Base-by-base conservation (phyloP, 2,888 invertebrate genomes). In the Magallana nippona region DNA sequence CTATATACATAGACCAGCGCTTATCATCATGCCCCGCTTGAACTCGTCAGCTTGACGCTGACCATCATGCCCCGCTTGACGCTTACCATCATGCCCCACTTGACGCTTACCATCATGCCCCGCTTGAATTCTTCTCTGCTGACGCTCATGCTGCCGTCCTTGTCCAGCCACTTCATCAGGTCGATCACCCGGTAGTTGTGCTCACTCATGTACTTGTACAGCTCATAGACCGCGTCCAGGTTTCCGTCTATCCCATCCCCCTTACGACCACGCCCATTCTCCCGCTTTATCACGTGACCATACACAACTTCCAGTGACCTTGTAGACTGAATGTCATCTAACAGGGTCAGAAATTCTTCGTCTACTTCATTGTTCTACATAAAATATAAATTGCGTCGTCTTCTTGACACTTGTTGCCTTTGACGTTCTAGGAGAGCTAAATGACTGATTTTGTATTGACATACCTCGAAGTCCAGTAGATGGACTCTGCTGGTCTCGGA, bases 161-260 rank as follows among this genome's bases (percentile, higher is more conserved):
- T 89, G 71, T 92, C 91, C 62, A 91, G 86, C 56, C 90, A 81
- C 78, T 91, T 90, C 87, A 92, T 89, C n/a, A 92, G 85, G 83
- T 92, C 92, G 19, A 92, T 88, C 10, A 91, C 91, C 27, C 92
- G 84, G 81, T 91, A 90, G 15, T 91, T 91, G 82, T 90, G 85
- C 22, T 89, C 89, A 82, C 88, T 89, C 90, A 92, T 92, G 86
- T 88, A 90, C 79, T 91, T 89, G 83, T 88, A 91, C 85, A 92
- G 84, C n/a, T 89, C 87, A 77, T 88, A 85, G 13, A 91, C 88
- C 1, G 91, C 91, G 80, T 91, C 89, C 77, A 87, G 58, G 79
- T 86, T 87, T 13, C 84, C 84, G 58, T 88, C 89, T 15, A 91
- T 87, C 10, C 85, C 90, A 13, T 88, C 87, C 2, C 84, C 86